A percentile compares a stretch with the other conserved stretches of the same genome.
phyloP scores from a whole-genome alignment of 37 sponge, comb jelly and placozoan species.

The Hexactinellida sp. region DNA sequence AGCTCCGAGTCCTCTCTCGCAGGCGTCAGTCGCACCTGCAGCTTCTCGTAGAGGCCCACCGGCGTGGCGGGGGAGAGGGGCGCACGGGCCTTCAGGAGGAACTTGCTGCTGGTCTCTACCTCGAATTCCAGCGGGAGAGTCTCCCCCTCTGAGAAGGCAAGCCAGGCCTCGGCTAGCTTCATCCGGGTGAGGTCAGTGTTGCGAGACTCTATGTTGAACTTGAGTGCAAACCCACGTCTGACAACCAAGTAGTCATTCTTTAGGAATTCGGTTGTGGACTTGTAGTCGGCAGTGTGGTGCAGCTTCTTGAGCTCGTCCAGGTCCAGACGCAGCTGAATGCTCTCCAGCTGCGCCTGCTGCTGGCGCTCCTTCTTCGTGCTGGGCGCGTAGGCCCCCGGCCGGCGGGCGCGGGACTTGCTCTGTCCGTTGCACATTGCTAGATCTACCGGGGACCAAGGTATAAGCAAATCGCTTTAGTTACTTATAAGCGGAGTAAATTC shows the following conservation, averaged over 20 bases:
- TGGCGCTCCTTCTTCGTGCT: not conserved
- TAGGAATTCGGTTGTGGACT: constrained; percentile 11
- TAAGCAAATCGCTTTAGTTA: too few relatives aligned
- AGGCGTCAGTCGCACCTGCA: not conserved
- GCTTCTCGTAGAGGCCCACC: constrained; percentile 24
- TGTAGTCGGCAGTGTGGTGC: constrained; percentile 22
- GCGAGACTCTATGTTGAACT: constrained; percentile 17
- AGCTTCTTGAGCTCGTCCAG: constrained; percentile 22
- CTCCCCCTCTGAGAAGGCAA: constrained; percentile 19
- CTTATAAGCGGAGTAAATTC: too few relatives aligned
- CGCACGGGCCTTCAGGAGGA: not conserved
- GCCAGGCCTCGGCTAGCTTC: constrained; percentile 8
- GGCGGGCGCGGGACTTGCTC: not conserved
- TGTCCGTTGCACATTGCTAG: not conserved
- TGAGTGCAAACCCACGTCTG: constrained; percentile 23
- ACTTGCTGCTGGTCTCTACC: not conserved
- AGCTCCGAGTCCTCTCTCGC: not conserved
- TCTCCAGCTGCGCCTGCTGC: not conserved
- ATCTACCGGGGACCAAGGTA: too few relatives aligned
- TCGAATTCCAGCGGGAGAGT: not conserved
- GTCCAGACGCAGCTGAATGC: constrained; percentile 22
- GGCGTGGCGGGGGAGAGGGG: not conserved
- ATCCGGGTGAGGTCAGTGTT: not conserved
- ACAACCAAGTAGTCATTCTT: constrained; percentile 25
- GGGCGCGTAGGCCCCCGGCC: not conserved